Evolutionary conservation across 2,113 vertebrate species (phyloP), one percentile per base, ranked within the genome.

Genomic region (Scolopax mira): DNA sequence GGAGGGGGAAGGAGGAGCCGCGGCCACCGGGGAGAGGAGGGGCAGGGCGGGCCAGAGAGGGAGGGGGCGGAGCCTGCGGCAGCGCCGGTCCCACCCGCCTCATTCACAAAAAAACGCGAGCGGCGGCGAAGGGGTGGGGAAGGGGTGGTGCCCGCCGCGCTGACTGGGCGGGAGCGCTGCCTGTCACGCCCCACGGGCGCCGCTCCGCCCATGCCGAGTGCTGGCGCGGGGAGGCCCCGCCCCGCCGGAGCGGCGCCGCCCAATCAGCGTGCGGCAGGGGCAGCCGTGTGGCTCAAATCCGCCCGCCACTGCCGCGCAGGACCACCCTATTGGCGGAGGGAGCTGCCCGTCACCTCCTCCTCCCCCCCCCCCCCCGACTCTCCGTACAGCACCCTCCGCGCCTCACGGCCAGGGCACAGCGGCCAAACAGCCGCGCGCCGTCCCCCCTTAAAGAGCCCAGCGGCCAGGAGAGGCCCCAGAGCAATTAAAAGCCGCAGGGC

Each of bases 91-190:
- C 79, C 82, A 52, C 79, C 72, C 61, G 33, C 66, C 72, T 86
- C 93, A 92, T 92, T 94, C 93, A 90, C 78, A 44, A 79, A 91
- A 91, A 87, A 91, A 65, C 75, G 55, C 25, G 37, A 64, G 41
- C 44, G n/a, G 51, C 49, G 35, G 48, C 15, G 42, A 17, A 41
- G 41, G 41, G 41, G 41, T 12, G 41, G 42, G 42, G 42, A 44
- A 17, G 42, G 42, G 42, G 16, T 16, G 42, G 15, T 44, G 42
- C 6, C 24, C 42, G 4, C 16, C 35, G 10, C 51, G 22, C 55
- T 30, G 65, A 71, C 31, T 61, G 81, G 90, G 35, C 35, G 23
- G 28, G 14, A 35, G 54, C 58, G 51, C 65, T 77, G 89, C 58
- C 71, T 33, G 78, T 85, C 89, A 60, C 79, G 44, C 58, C 73